Base-by-base conservation (phyloP, 2,888 invertebrate genomes). In the Himalopsyche japonica region DNA sequence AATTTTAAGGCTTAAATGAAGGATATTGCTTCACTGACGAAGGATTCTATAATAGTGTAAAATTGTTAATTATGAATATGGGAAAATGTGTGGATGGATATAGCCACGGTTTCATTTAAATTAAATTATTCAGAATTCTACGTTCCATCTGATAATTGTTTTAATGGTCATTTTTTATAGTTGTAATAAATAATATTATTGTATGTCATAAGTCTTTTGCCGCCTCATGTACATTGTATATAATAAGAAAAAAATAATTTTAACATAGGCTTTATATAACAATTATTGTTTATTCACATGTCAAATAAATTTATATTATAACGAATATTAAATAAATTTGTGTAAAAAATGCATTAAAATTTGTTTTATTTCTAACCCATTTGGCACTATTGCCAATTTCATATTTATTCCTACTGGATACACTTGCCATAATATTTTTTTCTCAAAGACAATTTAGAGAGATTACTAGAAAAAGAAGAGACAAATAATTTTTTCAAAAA, bases 301-400 rank as follows among this genome's bases (percentile, higher is more conserved):
- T 86, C 84, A 86, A 84, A 86, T 85, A 82, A 84, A 84, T 84
- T 86, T 85, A 82, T 85, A 86, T 86, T 84, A 86, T 84, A 86
- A 87, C 76, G 80, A 84, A 87, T 83, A 84, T 86, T 84, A 86
- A 86, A 83, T 86, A 84, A 84, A 87, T 86, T 83, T 86, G 84
- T 86, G 86, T 87, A 87, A 86, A 86, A 86, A 83, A 86, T 81
- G 81, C 78, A 83, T 76, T 20, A 15, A 18, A 76, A 6, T 12
- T 81, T 77, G 81, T 84, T 83, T 83, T 76, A 84, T 83, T 83
- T 81, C 27, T 70, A 30, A 12, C 70, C 24, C 15, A 15, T 70
- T 70, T 12, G 3, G 27, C 8, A 70, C 37, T 37, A 37, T 37
- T 37, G 10, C 7, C 37, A 8, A 37, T 37, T 7, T 37, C 32